Base-by-base conservation (phyloP, 1,140 invertebrate species). In the Sycophaga agraensis region DNA sequence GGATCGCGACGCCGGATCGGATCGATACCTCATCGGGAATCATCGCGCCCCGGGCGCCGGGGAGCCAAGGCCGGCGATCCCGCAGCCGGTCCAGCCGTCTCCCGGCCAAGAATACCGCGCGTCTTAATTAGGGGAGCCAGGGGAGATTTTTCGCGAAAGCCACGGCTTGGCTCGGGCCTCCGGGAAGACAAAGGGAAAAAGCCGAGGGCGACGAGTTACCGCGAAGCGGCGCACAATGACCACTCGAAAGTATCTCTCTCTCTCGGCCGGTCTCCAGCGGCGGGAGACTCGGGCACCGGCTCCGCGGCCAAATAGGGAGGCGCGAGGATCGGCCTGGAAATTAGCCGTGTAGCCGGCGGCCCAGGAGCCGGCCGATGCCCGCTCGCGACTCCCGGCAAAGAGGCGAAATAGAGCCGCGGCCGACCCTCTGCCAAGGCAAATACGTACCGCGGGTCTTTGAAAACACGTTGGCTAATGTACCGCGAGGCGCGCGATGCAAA, bases 401-500 rank as follows among this genome's bases (percentile, higher is more conserved):
- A 19, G 28, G 5, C 28, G 28, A 31, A 51, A 7, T 4, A 7
- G 61, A 54, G 55, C 43, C 28, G 28, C 28, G 63, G 60, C 59
- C 56, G 68, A n/a, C n/a, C n/a, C n/a, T n/a, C 64, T 79, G 78
- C 78, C 77, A 80, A 80, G 66, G 67, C 76, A 80, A 80, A 80
- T 75, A 80, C 72, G 74, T 63, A 39, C 62, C 56, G 56, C 72
- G 73, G 78, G 78, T 79, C 75, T 80, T 78, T 80, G 69, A 78
- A 80, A 80, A 80, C 76, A 80, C 75, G 75, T 75, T 71, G 73
- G 70, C 74, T 79, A 78, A 80, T 78, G 76, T 76, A 54, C 51
- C 50, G 50, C 22, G n/a, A n/a, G n/a, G n/a, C 2, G 34, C 21
- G 21, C 17, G n/a, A n/a, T n/a, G n/a, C n/a, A n/a, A n/a, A n/a